Evolutionary conservation across 2,888 invertebrate species (phyloP).

Genomic region (Aleiodes testaceus): DNA sequence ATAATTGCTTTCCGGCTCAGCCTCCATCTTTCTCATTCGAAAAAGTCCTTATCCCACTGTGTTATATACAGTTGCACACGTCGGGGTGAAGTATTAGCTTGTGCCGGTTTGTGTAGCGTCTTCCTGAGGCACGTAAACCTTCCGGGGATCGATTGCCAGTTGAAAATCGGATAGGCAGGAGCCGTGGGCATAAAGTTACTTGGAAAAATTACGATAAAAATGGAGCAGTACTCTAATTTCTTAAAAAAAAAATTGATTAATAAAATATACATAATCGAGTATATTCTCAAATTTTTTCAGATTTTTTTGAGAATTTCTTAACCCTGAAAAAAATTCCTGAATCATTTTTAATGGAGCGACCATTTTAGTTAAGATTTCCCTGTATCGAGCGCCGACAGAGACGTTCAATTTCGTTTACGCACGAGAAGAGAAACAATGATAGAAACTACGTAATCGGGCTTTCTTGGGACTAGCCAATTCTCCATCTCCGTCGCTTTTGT

Average conservation of each 20-base stretch:
- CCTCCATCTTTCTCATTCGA: constrained; percentile 8
- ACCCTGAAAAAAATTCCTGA: too few species aligned
- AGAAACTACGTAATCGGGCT: constrained; percentile 22
- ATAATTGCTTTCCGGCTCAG: constrained; percentile 39
- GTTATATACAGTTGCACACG: constrained; percentile 9
- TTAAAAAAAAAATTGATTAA: too few species aligned
- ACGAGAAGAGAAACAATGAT: constrained; percentile 19
- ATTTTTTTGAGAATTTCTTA: too few species aligned
- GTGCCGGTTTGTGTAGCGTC: constrained; percentile 17
- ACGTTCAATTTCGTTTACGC: constrained; percentile 42
- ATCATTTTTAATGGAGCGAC: too few species aligned
- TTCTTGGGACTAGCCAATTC: constrained; percentile 14
- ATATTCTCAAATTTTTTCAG: too few species aligned
- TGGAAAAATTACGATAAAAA: neutral
- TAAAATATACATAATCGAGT: too few species aligned
- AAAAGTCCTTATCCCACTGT: neutral
- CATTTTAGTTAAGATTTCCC: too few species aligned
- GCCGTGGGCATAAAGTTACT: constrained; percentile 18
- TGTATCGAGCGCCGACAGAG: constrained; percentile 21
- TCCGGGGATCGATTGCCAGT: constrained; percentile 41
- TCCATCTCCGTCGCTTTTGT: constrained; percentile 2
- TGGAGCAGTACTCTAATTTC: too few species aligned
- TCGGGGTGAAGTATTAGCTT: constrained; percentile 4
- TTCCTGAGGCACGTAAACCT: constrained; percentile 33
- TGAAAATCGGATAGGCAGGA: constrained; percentile 38